Base-by-base conservation (phyloP, 2,888 invertebrate species). In the Oligia latruncula region DNA sequence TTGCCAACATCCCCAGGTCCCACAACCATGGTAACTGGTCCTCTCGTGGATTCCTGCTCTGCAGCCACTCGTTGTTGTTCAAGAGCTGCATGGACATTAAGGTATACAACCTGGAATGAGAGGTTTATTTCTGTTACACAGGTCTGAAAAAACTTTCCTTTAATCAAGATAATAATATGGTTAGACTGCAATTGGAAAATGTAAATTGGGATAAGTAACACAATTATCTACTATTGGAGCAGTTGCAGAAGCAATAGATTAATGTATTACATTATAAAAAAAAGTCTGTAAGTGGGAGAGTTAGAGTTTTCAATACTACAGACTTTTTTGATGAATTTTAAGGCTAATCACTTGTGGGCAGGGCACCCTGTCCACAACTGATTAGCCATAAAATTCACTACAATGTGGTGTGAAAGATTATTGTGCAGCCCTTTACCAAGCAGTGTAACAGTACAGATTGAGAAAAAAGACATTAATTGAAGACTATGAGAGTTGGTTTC, bases 1-100 rank as follows among this genome's bases (percentile, higher is more conserved):
- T 99, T 99, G 35, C 99, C 99, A 2, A 99, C 99, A 94, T 99
- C 99, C 64, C 98, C 98, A 0, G 99, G 99, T 0, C 99, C 99
- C 0, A 99, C 99, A 1, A 99, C 96, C 98, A 99, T 98, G 0
- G 98, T 98, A 58, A 98, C 98, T 0, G 99, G 99, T 0, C 99
- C 99, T 85, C 98, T 97, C 4, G 97, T 97, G 84, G 97, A 97
- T 65, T 97, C 97, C 89, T 98, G 98, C 88, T 99, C 99, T 0
- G 99, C 99, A 55, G 98, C 98, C 65, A 98, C 97, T 84, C 99
- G 97, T 95, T 99, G 97, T 90, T 99, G 98, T 93, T 99, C 99
- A 85, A 99, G 96, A 0, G 99, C 99, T 17, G 99, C 99, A 94
- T 99, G 99, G 35, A 99, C 98, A 95, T 99, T 99, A 5, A 99